These are phyloP conservation scores for Macropodus opercularis DNA, from an alignment of 2,797 vertebrate species.

Conservation along the genomic window DNA sequence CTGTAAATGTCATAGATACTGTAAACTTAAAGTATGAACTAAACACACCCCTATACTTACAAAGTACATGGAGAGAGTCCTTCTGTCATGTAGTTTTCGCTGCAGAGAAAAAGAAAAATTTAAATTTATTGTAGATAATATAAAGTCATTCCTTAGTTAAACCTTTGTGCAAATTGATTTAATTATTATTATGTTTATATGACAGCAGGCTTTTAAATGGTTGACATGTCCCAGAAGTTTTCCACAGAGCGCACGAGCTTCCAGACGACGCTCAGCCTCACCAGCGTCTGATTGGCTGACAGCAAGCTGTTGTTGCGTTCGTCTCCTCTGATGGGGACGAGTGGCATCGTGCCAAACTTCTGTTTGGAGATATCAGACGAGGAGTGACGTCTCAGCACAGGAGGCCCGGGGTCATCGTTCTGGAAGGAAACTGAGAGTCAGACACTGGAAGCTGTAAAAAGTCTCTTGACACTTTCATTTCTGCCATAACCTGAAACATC, in stretches of 20 bases:
- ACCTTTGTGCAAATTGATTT: no score
- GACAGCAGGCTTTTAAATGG: no score
- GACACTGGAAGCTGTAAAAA: neutral
- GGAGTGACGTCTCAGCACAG: slow-evolving; percentile 89
- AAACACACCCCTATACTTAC: no score
- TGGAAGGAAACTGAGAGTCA: slow-evolving; percentile 42
- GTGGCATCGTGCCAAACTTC: slow-evolving; percentile 96
- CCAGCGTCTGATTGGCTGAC: slow-evolving; percentile 95
- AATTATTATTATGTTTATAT: no score
- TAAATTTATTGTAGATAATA: no score
- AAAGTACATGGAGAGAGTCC: slow-evolving; percentile 98
- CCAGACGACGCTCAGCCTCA: no score
- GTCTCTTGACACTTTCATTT: no score
- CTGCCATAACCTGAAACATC: neutral
- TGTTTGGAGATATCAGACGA: slow-evolving; percentile 93
- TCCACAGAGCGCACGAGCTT: no score
- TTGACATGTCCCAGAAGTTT: no score
- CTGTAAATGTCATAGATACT: no score
- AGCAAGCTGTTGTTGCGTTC: slow-evolving; percentile 92
- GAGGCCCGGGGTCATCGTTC: slow-evolving; percentile 83
- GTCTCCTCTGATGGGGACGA: slow-evolving; percentile 92
- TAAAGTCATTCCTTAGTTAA: neutral
- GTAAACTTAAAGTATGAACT: neutral
- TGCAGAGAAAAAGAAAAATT: slow-evolving; percentile 63
- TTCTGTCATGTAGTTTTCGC: slow-evolving; percentile 91